Conservation (phyloP, 2,113 vertebrate species). For the Erinaceus europaeus region DNA sequence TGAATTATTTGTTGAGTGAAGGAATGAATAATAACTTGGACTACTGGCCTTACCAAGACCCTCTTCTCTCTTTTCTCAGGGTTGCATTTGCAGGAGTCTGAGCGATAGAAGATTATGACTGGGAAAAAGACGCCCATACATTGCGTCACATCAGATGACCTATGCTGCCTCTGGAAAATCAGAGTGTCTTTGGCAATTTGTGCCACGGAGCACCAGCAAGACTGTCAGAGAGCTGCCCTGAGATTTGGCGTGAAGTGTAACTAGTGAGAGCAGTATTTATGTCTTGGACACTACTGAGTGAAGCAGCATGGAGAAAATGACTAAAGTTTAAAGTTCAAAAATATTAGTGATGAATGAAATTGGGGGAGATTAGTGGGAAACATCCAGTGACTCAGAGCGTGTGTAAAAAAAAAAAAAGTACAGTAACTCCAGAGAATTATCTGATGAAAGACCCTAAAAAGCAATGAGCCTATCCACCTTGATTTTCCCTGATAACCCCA, state of each 20-base stretch:
- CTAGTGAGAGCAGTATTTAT: background rate
- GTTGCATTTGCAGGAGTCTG: background rate
- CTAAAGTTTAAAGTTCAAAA: slow-evolving; percentile 35
- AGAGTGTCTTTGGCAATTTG: slow-evolving; percentile 28
- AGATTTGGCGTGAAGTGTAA: slow-evolving; percentile 16
- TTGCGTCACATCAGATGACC: background rate
- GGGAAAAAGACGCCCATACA: background rate
- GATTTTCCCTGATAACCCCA: background rate
- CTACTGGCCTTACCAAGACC: background rate
- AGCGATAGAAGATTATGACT: background rate
- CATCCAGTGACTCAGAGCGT: background rate
- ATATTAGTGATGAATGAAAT: background rate
- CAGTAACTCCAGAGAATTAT: background rate
- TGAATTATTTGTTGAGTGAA: slow-evolving; percentile 4
- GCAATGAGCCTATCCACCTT: slow-evolving; percentile 2
- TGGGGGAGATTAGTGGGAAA: background rate
- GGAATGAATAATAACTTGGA: slow-evolving; percentile 1
- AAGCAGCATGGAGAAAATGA: background rate
- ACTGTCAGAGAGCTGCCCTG: background rate
- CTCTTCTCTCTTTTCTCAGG: background rate
- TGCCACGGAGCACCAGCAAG: background rate
- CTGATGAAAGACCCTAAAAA: background rate
- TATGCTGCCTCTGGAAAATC: slow-evolving; percentile 14
- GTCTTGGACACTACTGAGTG: background rate
- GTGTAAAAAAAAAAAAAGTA: background rate